Conservation (phyloP, 1,140 invertebrate genomes). For the Akabosia matsudoensis region DNA sequence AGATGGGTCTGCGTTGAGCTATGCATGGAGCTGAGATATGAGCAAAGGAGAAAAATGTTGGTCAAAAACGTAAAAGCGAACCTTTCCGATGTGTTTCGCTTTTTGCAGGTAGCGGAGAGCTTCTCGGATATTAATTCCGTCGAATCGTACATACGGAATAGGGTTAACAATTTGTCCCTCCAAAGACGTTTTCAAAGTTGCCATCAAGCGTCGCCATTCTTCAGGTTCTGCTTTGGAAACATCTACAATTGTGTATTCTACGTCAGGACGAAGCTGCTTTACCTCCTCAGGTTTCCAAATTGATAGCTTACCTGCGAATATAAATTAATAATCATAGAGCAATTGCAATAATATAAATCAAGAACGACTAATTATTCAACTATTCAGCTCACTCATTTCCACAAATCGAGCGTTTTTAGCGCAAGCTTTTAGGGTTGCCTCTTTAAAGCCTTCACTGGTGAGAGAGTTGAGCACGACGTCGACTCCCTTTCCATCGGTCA, state of each 20-base stretch:
- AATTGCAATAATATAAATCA: no score
- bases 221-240: neutral
- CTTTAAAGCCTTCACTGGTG: constrained; percentile 26
- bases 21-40: no score
- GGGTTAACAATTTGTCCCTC: neutral
- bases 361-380: no score
- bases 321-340: no score
- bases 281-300: constrained; percentile 13
- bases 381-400: constrained; percentile 27
- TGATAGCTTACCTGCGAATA: no score
- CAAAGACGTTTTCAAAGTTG: neutral
- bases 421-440: constrained; percentile 17
- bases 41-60: no score
- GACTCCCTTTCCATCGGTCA: constrained; percentile 17
- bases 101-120: neutral
- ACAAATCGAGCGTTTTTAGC: neutral
- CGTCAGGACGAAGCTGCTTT: constrained; percentile 12
- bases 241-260: constrained; percentile 16
- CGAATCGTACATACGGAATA: constrained; percentile 12
- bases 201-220: neutral
- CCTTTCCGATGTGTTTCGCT: constrained; percentile 27
- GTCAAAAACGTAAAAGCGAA: no score
- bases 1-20: no score
- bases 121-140: neutral
- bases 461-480: constrained; percentile 26